Evolutionary conservation across 1,140 invertebrate genomes (phyloP).

Genomic region (Theocolax elegans): DNA sequence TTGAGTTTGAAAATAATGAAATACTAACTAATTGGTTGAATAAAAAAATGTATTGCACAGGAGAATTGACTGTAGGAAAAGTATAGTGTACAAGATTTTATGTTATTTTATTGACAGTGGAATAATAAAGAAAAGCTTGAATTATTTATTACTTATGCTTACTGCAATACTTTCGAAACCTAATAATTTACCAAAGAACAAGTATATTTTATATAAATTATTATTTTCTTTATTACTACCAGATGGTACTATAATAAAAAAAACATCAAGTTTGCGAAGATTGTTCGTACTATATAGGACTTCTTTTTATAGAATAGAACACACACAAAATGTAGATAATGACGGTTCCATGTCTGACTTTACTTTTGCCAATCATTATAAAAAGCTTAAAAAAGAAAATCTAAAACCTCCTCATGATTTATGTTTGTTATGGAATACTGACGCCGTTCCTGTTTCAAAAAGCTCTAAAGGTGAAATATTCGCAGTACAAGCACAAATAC

Average conservation of each 20-base stretch:
- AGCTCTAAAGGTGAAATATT: conserved; percentile 35
- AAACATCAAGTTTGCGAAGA: conserved; percentile 41
- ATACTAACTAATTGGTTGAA: neutral
- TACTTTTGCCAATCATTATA: neutral
- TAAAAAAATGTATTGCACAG: neutral
- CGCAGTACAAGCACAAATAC: conserved; percentile 21
- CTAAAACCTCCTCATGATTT: conserved; percentile 24
- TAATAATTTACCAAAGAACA: conserved; percentile 30
- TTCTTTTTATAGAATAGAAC: neutral
- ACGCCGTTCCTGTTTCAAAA: conserved; percentile 21
- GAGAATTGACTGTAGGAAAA: neutral
- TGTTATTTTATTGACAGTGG: conserved; percentile 16
- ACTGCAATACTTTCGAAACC: conserved; percentile 2
- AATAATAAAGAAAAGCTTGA: conserved; percentile 29
- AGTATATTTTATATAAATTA: conserved; percentile 3
- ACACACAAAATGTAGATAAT: neutral
- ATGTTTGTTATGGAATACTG: conserved; percentile 31
- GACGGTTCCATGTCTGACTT: neutral
- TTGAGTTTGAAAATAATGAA: neutral
- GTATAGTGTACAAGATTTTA: neutral
- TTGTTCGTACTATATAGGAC: conserved; percentile 34
- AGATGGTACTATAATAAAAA: neutral
- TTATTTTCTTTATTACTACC: neutral
- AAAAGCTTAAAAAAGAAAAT: neutral
- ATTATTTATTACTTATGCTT: conserved; percentile 1